Evolutionary conservation across 2,888 invertebrate species (phyloP).

Genomic region (Tribolium freemani): DNA sequence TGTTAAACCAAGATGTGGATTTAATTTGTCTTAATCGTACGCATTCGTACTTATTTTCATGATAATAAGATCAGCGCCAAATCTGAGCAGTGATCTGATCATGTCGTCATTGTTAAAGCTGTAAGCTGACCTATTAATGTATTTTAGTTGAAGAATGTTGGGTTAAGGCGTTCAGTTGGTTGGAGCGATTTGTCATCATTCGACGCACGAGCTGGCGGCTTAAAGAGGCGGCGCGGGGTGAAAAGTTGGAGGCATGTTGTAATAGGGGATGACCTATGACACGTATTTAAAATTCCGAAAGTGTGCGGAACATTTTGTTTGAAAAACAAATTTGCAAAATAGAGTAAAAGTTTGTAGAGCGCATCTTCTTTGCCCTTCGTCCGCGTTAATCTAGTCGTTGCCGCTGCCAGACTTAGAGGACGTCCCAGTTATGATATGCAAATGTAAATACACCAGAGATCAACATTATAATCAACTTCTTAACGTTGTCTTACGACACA

Average conservation of each 20-base stretch:
- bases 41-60: too few relatives aligned
- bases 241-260: conserved; percentile 55
- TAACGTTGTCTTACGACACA: conserved; percentile 21
- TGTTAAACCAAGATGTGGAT: too few relatives aligned
- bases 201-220: conserved; percentile 56
- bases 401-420: conserved; percentile 42
- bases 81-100: not conserved
- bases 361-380: conserved; percentile 48
- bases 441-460: conserved; percentile 54
- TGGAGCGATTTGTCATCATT: conserved; percentile 58
- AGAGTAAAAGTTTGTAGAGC: conserved; percentile 61
- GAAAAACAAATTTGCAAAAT: conserved; percentile 67
- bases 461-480: conserved; percentile 51
- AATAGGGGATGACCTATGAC: conserved; percentile 63
- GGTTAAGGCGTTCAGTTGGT: conserved; percentile 4
- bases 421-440: conserved; percentile 54
- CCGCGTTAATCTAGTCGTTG: conserved; percentile 48
- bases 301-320: conserved; percentile 64
- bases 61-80: not conserved
- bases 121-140: not conserved
- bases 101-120: not conserved
- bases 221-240: conserved; percentile 41
- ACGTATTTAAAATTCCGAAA: conserved; percentile 64
- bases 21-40: too few relatives aligned
- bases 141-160: not conserved